Base-by-base conservation (phyloP, 2,113 vertebrate genomes). In the Ellobius talpinus region DNA sequence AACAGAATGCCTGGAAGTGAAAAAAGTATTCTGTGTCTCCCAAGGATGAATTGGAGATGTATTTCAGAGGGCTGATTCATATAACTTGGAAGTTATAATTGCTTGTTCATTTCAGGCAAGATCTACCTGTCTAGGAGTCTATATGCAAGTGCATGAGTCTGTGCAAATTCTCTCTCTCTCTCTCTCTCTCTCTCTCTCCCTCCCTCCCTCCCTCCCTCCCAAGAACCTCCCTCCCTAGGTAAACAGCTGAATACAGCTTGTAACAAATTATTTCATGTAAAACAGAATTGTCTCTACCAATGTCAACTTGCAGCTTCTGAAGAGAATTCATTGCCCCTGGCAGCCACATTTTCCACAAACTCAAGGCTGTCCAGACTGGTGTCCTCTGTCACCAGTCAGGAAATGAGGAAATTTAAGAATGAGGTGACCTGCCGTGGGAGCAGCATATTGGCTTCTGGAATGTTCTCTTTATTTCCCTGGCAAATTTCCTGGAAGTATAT, bases 381-480 rank as follows among this genome's bases (percentile, higher is more conserved):
- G 74, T 66, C 87, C 58, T 95, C 45, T 90, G 61, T 70, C 91
- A 66, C 81, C 81, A 63, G 61, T 87, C 76, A 92, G 90, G 72
- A 93, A 95, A 82, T 88, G 73, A 95, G 81, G 21, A 65, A 78
- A 77, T 73, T 87, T 82, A n/a, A 61, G 87, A 88, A 63, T 42
- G 66, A 33, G 61, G 23, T 70, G 52, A 68, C 85, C 26, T 61
- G 29, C 87, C 63, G 26, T 81, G 85, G 76, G 68, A 85, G 61
- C 21, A 77, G 55, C 61, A 68, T 72, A 58, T 95, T 90, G 73
- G 2, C 65, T 87, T 4, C 31, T 63, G 91, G 33, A 78, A 96
- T 58, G 31, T 45, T 94, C 94, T 96, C 93, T 81, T 96, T 91
- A 66, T 70, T 89, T 84, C 73, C 89, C 96, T 96, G 89, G 76